phyloP scores from a whole-genome alignment of 2,888 invertebrate species.

The Lycophotia porphyrea region DNA sequence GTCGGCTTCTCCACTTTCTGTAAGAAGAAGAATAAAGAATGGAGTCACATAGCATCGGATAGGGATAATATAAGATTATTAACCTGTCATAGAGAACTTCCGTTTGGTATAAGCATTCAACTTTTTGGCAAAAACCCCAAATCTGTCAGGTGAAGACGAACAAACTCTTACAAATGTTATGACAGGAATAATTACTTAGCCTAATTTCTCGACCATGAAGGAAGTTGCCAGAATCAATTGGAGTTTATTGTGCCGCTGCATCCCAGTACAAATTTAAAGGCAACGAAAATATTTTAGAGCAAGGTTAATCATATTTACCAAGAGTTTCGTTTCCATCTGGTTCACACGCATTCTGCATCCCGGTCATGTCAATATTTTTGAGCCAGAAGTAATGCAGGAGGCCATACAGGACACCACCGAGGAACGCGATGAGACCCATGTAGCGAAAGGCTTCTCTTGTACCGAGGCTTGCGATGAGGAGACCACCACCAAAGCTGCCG shows the following conservation, averaged over 20 bases:
- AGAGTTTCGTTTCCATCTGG: slow-evolving; percentile 82
- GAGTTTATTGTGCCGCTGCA: not conserved
- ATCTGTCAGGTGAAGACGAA: not conserved
- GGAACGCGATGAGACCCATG: slow-evolving; percentile 94
- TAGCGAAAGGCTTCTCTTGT: slow-evolving; percentile 94
- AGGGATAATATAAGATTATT: not conserved
- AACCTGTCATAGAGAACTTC: not conserved
- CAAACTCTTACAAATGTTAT: not conserved
- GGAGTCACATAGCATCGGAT: not conserved
- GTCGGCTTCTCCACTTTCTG: slow-evolving; percentile 91
- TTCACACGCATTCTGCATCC: slow-evolving; percentile 83
- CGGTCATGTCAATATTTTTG: slow-evolving; percentile 90
- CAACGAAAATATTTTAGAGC: not conserved
- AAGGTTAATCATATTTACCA: slow-evolving; percentile 10
- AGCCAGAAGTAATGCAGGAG: slow-evolving; percentile 93
- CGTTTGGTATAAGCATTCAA: no score
- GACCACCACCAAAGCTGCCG: slow-evolving; percentile 95
- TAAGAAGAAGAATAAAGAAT: slow-evolving; percentile 2
- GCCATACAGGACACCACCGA: slow-evolving; percentile 93
- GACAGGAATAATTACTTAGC: not conserved
- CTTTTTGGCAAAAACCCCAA: no score
- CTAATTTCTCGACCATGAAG: not conserved
- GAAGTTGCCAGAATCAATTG: not conserved
- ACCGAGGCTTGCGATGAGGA: slow-evolving; percentile 93
- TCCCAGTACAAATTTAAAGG: not conserved